Evolutionary conservation across 1,140 invertebrate genomes (phyloP), one percentile per base, ranked within the genome.

Genomic region (Magallana ariakensis): DNA sequence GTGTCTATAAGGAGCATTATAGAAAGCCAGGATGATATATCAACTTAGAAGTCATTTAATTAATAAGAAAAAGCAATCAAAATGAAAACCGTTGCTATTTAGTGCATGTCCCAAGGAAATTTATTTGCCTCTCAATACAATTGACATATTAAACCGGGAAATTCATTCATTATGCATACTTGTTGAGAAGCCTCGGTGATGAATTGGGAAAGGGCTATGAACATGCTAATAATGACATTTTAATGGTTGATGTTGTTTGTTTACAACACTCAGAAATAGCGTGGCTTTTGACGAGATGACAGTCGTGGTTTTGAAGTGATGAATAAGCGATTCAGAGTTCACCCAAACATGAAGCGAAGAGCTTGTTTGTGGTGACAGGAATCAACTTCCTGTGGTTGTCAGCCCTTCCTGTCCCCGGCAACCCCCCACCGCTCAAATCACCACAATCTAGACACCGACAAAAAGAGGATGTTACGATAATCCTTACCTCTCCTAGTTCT

Each of bases 111-210:
- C 66, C 66, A 75, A 19, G 33, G 22, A 75, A 75, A 75, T 75
- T 22, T 75, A 75, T 75, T 33, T 33, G 66, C 22, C 22, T 19
- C 22, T 75, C 66, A 75, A 75, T 75, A 75, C 22, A 19, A 75
- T 26, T 75, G 66, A 75, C 66, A 75, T 26, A 75, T 75, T 75
- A 75, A 75, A 75, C 66, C 66, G 22, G 66, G 66, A 75, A 75
- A 75, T 26, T 75, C 66, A 75, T 75, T 75, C 66, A 75, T 75
- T 75, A 75, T 75, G 66, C 66, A 75, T 75, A 75, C 66, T 75
- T 75, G 19, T 75, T 26, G 33, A 33, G 33, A 75, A 75, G 33
- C 22, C 66, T 26, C 66, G 33, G 33, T 75, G 66, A 75, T 75
- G 66, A 75, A 75, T 75, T 75, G 66, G 22, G 33, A 75, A 75